Evolutionary conservation across 2,888 invertebrate species (phyloP).

Genomic region (Noctuana brunneofusca): DNA sequence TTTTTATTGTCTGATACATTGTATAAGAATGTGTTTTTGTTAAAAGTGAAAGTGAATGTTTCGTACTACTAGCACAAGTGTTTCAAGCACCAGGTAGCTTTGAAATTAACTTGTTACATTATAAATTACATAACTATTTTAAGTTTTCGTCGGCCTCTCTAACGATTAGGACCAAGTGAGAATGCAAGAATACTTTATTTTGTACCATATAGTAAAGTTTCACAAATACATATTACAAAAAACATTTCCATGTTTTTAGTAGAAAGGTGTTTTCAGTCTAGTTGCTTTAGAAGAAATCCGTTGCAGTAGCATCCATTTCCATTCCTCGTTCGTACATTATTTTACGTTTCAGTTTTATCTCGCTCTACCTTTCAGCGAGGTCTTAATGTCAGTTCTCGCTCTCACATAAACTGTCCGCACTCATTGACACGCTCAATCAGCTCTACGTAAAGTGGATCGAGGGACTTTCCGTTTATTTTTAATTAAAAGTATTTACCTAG

Average conservation of each 20-base stretch:
- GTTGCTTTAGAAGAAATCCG: constrained; percentile 23
- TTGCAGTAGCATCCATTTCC: constrained; percentile 34
- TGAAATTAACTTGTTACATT: no score
- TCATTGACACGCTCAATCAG: constrained; percentile 31
- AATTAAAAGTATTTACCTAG: not conserved
- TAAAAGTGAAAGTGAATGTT: constrained; percentile 64
- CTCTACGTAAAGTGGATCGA: constrained; percentile 15
- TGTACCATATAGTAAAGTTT: no score
- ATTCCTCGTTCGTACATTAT: constrained; percentile 40
- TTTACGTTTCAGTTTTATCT: constrained; percentile 47
- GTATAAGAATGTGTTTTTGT: constrained; percentile 52
- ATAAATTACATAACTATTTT: no score
- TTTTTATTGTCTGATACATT: constrained; percentile 51
- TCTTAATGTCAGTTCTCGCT: constrained; percentile 32
- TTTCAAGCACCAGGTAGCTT: no score
- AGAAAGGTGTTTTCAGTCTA: not conserved
- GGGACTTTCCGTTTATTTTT: not conserved
- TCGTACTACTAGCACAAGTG: not conserved
- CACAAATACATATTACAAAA: constrained; percentile 1
- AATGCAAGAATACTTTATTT: no score
- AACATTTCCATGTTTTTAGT: constrained; percentile 1
- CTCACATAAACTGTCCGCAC: constrained; percentile 28
- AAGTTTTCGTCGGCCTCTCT: not conserved
- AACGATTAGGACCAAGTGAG: not conserved
- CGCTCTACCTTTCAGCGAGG: constrained; percentile 35